Evolutionary conservation across 1,140 invertebrate genomes (phyloP).

Genomic region (Drosophila funebris): DNA sequence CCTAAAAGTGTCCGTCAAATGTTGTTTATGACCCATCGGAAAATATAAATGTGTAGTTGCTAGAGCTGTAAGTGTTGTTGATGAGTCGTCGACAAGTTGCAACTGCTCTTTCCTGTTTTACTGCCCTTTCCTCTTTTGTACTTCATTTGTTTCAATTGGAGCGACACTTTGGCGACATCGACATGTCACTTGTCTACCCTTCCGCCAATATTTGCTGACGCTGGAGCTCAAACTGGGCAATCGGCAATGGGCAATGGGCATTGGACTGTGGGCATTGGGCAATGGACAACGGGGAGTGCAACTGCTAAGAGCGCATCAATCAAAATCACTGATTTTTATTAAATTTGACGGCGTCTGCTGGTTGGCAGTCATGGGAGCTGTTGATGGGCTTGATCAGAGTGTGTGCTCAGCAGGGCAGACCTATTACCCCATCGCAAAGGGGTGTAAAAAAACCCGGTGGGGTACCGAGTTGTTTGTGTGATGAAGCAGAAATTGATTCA

Average conservation of each 20-base stretch:
- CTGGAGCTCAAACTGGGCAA: slow-evolving; percentile 25
- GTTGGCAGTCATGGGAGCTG: slow-evolving; percentile 46
- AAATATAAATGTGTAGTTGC: background rate
- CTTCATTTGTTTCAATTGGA: slow-evolving; percentile 80
- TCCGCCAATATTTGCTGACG: slow-evolving; percentile 76
- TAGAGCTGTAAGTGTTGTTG: slow-evolving; percentile 21
- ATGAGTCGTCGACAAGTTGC: slow-evolving; percentile 62
- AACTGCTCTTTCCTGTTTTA: slow-evolving; percentile 71
- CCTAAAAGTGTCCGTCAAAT: background rate
- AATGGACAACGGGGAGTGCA: background rate
- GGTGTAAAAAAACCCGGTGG: slow-evolving; percentile 49
- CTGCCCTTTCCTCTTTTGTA: slow-evolving; percentile 34
- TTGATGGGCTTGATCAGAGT: slow-evolving; percentile 61
- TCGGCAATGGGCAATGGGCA: background rate
- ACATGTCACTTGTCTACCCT: slow-evolving; percentile 76
- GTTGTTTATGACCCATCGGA: background rate
- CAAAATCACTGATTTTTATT: slow-evolving; percentile 84
- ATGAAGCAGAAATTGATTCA: slow-evolving; percentile 77
- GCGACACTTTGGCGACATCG: slow-evolving; percentile 72
- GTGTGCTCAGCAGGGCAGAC: slow-evolving; percentile 51
- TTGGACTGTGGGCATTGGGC: background rate
- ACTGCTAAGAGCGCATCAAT: slow-evolving; percentile 78
- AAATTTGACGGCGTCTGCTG: slow-evolving; percentile 83
- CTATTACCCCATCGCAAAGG: slow-evolving; percentile 7
- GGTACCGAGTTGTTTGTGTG: slow-evolving; percentile 30